phyloP scores from a whole-genome alignment of 2,888 invertebrate genomes.

The Protonemura montana region DNA sequence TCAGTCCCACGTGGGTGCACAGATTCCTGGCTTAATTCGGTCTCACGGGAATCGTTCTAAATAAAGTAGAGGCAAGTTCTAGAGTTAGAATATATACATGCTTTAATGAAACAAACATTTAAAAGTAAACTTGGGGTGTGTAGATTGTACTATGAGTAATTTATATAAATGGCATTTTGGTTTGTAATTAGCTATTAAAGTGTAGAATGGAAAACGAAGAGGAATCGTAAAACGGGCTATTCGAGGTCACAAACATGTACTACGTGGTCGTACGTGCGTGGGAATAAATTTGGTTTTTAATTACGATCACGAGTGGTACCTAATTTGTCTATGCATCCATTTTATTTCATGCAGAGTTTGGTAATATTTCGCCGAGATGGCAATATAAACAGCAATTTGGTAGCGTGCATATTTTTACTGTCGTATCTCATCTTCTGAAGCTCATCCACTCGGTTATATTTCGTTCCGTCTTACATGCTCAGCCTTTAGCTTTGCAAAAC shows the following conservation, averaged over 20 bases:
- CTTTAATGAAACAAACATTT: background rate
- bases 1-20: background rate
- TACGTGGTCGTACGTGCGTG: background rate
- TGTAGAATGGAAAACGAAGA: background rate
- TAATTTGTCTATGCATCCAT: no score
- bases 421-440: no score
- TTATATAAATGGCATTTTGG: background rate
- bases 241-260: background rate
- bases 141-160: background rate
- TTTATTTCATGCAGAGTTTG: no score
- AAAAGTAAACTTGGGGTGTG: background rate
- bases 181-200: background rate
- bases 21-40: background rate
- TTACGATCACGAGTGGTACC: no score
- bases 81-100: background rate
- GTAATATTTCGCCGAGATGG: no score
- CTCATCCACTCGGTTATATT: no score
- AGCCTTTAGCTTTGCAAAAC: no score
- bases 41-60: background rate
- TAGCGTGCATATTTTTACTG: no score
- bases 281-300: background rate
- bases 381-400: no score
- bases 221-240: background rate
- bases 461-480: no score
- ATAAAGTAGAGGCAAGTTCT: background rate